phyloP scores from a whole-genome alignment of 2,888 invertebrate species.

The Lacanobia wlatinum region DNA sequence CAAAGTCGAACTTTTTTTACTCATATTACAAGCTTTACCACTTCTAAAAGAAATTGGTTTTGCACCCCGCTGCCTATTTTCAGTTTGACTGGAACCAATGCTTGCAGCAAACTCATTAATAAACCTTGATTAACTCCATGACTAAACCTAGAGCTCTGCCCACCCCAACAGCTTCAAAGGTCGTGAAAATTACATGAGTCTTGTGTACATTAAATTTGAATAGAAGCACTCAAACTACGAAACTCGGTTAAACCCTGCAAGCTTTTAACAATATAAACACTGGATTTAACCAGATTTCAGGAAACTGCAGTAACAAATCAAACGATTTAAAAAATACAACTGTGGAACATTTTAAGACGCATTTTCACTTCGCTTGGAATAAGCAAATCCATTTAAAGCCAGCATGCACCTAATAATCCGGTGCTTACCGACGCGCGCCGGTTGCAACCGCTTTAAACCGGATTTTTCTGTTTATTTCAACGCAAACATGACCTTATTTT shows the following conservation, averaged over 20 bases:
- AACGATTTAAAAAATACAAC: conserved; percentile 48
- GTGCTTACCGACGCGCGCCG: conserved; percentile 60
- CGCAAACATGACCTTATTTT: conserved; percentile 66
- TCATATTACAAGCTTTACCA: no score
- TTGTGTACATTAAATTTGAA: conserved; percentile 51
- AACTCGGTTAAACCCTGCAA: conserved; percentile 37
- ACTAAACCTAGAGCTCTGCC: conserved; percentile 2
- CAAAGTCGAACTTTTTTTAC: not conserved
- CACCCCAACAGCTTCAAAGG: conserved; percentile 2
- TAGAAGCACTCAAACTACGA: conserved; percentile 48
- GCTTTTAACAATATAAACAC: conserved; percentile 60
- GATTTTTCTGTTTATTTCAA: conserved; percentile 67
- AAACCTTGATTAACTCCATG: not conserved
- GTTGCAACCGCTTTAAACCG: conserved; percentile 62
- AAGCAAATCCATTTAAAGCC: conserved; percentile 61
- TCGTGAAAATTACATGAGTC: conserved; percentile 45
- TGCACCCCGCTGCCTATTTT: not conserved
- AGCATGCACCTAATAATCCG: conserved; percentile 70
- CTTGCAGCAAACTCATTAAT: not conserved
- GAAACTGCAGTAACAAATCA: conserved; percentile 48
- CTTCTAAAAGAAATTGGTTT: no score
- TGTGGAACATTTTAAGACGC: conserved; percentile 49
- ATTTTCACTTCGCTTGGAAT: conserved; percentile 50
- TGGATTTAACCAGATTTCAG: conserved; percentile 44
- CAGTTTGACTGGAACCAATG: not conserved